Percentiles rank a stretch among this genome's conserved stretches.
phyloP scores from a whole-genome alignment of 1,140 invertebrate genomes.

The Dufourea novaeangliae region DNA sequence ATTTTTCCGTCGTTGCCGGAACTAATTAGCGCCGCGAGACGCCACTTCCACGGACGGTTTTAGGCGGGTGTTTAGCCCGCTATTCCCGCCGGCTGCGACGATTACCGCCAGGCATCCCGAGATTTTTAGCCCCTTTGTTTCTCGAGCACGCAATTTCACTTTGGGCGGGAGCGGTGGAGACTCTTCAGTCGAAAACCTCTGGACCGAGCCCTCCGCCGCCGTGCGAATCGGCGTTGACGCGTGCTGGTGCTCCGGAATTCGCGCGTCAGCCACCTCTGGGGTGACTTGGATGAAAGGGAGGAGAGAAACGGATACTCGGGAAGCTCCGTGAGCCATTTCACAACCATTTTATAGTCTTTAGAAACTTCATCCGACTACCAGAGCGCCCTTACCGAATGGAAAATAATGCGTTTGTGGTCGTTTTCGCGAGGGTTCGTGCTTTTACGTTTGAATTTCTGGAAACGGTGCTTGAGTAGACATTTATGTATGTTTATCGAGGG shows the following conservation, averaged over 20 bases:
- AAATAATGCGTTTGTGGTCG: no score
- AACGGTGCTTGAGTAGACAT: no score
- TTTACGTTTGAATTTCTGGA: no score
- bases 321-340: neutral
- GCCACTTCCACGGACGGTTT: constrained; percentile 9
- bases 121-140: neutral
- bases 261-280: neutral
- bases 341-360: no score
- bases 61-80: constrained; percentile 3
- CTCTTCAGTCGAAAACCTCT: neutral
- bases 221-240: neutral
- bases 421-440: no score
- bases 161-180: neutral
- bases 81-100: neutral
- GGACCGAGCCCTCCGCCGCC: neutral
- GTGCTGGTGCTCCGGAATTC: neutral
- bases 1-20: constrained; percentile 20
- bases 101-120: constrained; percentile 3
- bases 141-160: constrained; percentile 10
- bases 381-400: no score
- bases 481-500: no score
- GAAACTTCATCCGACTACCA: no score
- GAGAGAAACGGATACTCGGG: neutral
- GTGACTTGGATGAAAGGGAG: neutral
- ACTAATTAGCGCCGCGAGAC: constrained; percentile 19